Evolutionary conservation across 1,140 invertebrate species (phyloP), one percentile per base, ranked within the genome.

Genomic region (Fragariocoptes setiger): DNA sequence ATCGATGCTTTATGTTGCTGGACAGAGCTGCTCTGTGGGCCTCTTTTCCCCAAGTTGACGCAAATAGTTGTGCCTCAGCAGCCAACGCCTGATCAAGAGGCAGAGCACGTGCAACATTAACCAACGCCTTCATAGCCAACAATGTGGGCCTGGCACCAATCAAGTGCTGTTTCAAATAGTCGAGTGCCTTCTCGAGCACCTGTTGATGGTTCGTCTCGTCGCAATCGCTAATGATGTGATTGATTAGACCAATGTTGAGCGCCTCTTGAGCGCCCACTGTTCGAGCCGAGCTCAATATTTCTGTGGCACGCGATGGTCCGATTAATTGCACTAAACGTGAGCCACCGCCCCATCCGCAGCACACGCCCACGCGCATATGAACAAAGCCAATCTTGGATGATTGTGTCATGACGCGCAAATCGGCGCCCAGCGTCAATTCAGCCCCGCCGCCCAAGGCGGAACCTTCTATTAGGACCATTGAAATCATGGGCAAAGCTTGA

Each of bases 391-490:
- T 53, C 0, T 56, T 57, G 19, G 52, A 43, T 3, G 55, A 44
- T 25, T 41, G 25, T 0, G 59, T 56, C 43, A 63, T 55, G 4
- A 68, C 40, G 3, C 67, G 53, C 44, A 62, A 65, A 49, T 70
- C 68, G 51, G 63, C 65, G n/a, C 57, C 54, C 3, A 62, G 57
- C 0, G 60, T 48, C 3, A 70, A 43, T 52, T 70, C 68, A 3
- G 67, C 63, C 14, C 67, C 68, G 16, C 67, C 68, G 15, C 68
- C 68, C 1, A 69, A 41, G 2, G 67, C 63, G 41, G 40, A 51
- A 15, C 68, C 68, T 44, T 65, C 48, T 16, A 68, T 51, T 8
- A 66, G 44, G 35, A 60, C 62, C 12, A 68, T 59, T 22, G 59
- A 57, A 14, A 69, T 43, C 1, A 46, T 13, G 4, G 44, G 44